Percentiles rank a stretch among this genome's conserved stretches.
Evolutionary conservation across 2,888 invertebrate species (phyloP).

Genomic region (Microplitis manilae): DNA sequence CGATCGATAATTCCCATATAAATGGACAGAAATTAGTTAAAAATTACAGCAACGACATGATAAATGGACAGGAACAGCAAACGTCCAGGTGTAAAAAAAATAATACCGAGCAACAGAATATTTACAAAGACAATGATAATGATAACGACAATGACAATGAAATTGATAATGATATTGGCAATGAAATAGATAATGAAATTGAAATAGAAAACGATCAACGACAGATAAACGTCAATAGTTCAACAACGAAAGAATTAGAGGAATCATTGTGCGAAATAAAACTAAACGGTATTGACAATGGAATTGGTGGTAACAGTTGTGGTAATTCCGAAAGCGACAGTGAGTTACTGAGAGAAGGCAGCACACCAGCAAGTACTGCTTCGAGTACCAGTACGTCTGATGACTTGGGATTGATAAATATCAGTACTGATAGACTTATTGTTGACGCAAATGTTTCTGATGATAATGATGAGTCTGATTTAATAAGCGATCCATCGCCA

Average conservation of each 20-base stretch:
- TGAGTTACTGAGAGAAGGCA: conserved; percentile 66
- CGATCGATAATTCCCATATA: conserved; percentile 25
- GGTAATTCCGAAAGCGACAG: conserved; percentile 65
- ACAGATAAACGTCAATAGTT: conserved; percentile 54
- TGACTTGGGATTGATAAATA: conserved; percentile 45
- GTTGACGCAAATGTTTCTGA: conserved; percentile 51
- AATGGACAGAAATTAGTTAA: conserved; percentile 29
- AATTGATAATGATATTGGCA: conserved; percentile 42
- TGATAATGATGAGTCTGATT: conserved; percentile 60
- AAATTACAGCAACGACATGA: conserved; percentile 17
- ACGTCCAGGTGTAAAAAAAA: conserved; percentile 59
- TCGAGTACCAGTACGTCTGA: conserved; percentile 56
- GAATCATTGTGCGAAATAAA: conserved; percentile 41
- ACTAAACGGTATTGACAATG: conserved; percentile 41
- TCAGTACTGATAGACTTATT: conserved; percentile 36
- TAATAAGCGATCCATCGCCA: conserved; percentile 64
- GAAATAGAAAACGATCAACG: conserved; percentile 50
- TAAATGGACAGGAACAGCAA: conserved; percentile 28
- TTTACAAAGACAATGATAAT: conserved; percentile 28
- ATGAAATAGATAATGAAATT: conserved; percentile 11
- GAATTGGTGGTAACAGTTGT: conserved; percentile 59
- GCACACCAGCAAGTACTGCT: conserved; percentile 68
- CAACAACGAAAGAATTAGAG: conserved; percentile 57
- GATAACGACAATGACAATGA: conserved; percentile 25
- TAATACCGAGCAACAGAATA: conserved; percentile 55